Evolutionary conservation across 35 echinoderm and acorn worm species (phyloP), one percentile per base, ranked within the genome.

Genomic region (Heliocidaris erythrogramma): DNA sequence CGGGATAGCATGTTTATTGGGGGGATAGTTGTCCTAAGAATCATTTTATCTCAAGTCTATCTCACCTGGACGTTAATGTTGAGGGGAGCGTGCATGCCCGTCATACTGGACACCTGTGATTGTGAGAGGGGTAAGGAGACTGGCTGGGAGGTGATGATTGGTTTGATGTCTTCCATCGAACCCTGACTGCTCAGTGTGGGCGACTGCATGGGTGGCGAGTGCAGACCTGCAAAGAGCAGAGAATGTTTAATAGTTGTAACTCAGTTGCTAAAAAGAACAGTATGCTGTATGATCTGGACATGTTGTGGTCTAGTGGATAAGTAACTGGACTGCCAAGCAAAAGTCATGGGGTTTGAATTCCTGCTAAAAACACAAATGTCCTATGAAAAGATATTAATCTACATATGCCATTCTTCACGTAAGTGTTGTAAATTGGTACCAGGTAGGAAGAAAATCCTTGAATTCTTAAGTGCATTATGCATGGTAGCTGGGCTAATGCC

Each of bases 151-250:
- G 93, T 86, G 31, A 99, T 99, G 56, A 99, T 86, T 49, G 98
- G 98, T 88, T 99, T 99, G 48, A 99, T 97, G 92, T 99, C 98
- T 90, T 99, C 98, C 27, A 95, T 87, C 21, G 95, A 85, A 17
- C 95, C 95, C 96, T 97, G 97, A 31, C 97, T 99, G 69, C 95
- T 96, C 21, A 97, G 47, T 30, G 96, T 97, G 2, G 98, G 96
- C 48, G 96, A 97, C 95, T 98, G 96, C 98, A 99, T 99, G 30
- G 96, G 96, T 24, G 95, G 96, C 30, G 95, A 94, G 88, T 90
- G 96, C 49, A 97, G 93, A 48, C 95, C 95, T 96, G 94, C 27
- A 78, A 78, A 42, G 35, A 42, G 3, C 35, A 42, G 35, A 42
- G 35, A 42, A 42, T 42, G 35, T 42, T 42, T 3, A 42, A 42